Conservation (phyloP, 2,797 vertebrate species). For the Lacerta agilis region DNA sequence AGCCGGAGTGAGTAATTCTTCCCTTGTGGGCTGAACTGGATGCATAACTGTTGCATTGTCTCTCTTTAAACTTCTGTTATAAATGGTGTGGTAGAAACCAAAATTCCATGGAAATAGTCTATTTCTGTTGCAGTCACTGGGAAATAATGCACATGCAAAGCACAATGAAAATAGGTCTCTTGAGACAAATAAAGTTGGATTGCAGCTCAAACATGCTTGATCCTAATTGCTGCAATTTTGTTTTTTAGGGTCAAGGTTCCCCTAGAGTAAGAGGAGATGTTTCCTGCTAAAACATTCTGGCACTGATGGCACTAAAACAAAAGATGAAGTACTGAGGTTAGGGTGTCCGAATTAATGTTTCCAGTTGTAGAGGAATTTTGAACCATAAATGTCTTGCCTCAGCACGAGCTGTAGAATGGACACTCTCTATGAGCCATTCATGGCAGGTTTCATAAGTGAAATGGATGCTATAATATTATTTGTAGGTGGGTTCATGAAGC, state of each 20-base stretch:
- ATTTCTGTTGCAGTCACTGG: not conserved
- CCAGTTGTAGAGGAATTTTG: not conserved
- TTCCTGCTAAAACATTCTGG: not conserved
- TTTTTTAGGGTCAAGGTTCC: not conserved
- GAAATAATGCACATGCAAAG: conserved; percentile 8
- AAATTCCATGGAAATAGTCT: conserved; percentile 3
- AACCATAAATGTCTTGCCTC: not conserved
- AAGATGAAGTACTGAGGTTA: not conserved
- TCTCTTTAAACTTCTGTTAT: not conserved
- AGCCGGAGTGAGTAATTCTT: not conserved
- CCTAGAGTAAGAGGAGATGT: not conserved
- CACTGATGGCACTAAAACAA: not conserved
- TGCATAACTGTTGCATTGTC: not conserved
- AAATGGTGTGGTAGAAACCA: not conserved
- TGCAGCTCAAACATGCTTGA: not conserved
- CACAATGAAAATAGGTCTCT: not conserved
- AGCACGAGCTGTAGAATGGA: no score
- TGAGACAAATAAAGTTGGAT: conserved; percentile 1
- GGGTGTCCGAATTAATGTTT: not conserved
- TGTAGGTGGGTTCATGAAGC: not conserved
- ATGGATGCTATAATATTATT: not conserved
- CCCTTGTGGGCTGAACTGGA: not conserved
- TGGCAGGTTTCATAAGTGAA: not conserved
- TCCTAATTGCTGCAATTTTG: not conserved
- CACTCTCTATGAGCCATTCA: not conserved